These are phyloP conservation scores for Nixonia krombeini DNA, from an alignment of 1,140 invertebrate genomes.

Conservation along the genomic window DNA sequence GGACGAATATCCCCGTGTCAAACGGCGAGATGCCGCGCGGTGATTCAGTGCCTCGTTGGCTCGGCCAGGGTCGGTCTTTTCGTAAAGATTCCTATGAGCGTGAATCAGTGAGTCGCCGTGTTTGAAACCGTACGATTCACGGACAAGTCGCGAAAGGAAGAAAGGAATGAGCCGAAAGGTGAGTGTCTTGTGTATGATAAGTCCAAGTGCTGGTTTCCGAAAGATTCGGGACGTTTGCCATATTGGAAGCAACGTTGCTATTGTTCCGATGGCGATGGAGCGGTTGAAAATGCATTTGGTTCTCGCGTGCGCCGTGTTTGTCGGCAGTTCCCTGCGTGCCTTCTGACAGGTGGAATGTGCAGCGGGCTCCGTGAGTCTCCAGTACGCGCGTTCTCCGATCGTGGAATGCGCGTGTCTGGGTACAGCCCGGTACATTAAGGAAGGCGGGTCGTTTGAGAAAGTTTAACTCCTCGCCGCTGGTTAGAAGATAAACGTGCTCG, in stretches of 20 bases:
- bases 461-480: too few species aligned
- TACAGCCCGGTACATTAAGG: constrained; percentile 27
- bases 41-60: not conserved
- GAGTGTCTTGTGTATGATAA: too few species aligned
- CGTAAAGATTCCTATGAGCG: too few species aligned
- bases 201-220: too few species aligned
- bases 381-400: constrained; percentile 38
- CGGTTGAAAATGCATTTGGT: not conserved
- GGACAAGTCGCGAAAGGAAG: not conserved
- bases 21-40: too few species aligned
- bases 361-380: constrained; percentile 25
- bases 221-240: not conserved
- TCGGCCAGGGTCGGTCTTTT: too few species aligned
- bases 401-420: constrained; percentile 54
- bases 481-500: too few species aligned
- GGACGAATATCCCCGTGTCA: too few species aligned
- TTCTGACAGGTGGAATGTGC: constrained; percentile 66
- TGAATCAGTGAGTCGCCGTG: too few species aligned
- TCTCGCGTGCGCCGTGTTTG: not conserved
- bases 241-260: constrained; percentile 19
- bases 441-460: too few species aligned
- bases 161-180: constrained; percentile 1
- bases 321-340: constrained; percentile 35
- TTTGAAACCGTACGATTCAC: too few species aligned
- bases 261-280: not conserved